Evolutionary conservation across 2,113 vertebrate genomes (phyloP), one percentile per base, ranked within the genome.

Genomic region (Rhabdomys dilectus): DNA sequence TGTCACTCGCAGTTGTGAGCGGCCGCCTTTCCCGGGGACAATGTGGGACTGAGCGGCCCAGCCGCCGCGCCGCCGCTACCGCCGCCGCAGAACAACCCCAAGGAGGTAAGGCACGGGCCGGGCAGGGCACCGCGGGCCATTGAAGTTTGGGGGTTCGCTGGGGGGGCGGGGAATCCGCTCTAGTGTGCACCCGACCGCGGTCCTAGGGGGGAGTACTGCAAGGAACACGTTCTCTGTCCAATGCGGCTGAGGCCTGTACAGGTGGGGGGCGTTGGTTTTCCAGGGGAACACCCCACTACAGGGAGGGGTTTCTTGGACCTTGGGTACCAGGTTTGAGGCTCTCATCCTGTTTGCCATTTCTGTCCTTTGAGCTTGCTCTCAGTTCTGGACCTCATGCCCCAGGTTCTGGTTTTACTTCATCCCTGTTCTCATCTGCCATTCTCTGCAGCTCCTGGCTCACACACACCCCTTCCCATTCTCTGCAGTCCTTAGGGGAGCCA

Each of bases 1-100:
- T 98, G 98, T 98, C 98, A 98, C 97, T 97, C 96, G 96, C 98
- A 98, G 98, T 98, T 98, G 98, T 97, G 98, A 98, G 98, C 95
- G 98, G 97, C 98, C 97, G 98, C 98, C 97, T 97, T 98, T 98
- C 98, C 98, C 98, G 98, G 98, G 97, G 98, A 98, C 98, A 98
- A 99, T 98, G 98, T 98, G 98, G 98, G 98, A 98, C 98, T 98
- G 98, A 98, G 98, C 97, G 98, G 98, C 98, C 97, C 98, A 89
- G 98, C 98, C 97, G 98, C 97, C 96, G 98, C 97, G 98, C 94
- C 96, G 97, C 97, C 96, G 94, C 87, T 89, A 88, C 89, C 85
- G 95, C 96, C 97, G 94, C 97, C 94, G 97, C 97, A 96, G 97
- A 96, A 97, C 97, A 95, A 88, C 97, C 97, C 95, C 96, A 93